Evolutionary conservation across 1,140 invertebrate species (phyloP).

Genomic region (Babylonia areolata): DNA sequence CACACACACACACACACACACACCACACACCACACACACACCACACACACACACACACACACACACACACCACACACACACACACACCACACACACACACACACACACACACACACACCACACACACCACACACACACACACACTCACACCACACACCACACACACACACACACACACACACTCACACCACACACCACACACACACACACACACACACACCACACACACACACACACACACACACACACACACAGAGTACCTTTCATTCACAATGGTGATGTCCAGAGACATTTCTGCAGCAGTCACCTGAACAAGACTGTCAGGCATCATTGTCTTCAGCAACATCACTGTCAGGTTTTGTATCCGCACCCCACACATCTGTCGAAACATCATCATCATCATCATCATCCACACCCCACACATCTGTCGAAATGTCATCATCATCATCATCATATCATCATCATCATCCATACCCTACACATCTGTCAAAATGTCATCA

Average conservation of each 20-base stretch:
- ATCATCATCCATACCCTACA: too few species aligned
- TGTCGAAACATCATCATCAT: too few species aligned
- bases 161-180: neutral
- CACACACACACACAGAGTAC: slow-evolving; percentile 66
- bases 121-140: slow-evolving; percentile 4
- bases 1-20: too few species aligned
- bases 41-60: slow-evolving; percentile 5
- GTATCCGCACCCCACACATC: slow-evolving; percentile 81
- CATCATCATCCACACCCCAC: too few species aligned
- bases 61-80: slow-evolving; percentile 14
- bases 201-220: neutral
- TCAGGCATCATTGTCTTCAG: slow-evolving; percentile 81
- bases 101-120: neutral
- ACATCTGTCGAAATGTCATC: too few species aligned
- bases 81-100: slow-evolving; percentile 9
- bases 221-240: neutral
- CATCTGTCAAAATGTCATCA: too few species aligned
- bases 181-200: neutral
- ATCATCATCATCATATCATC: too few species aligned
- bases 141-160: neutral
- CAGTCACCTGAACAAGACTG: slow-evolving; percentile 86
- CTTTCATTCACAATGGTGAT: slow-evolving; percentile 84
- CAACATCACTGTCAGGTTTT: slow-evolving; percentile 86
- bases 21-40: too few species aligned
- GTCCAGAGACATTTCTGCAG: slow-evolving; percentile 86